Conservation (phyloP, 1,140 invertebrate genomes). For the Drosophila sp. region DNA sequence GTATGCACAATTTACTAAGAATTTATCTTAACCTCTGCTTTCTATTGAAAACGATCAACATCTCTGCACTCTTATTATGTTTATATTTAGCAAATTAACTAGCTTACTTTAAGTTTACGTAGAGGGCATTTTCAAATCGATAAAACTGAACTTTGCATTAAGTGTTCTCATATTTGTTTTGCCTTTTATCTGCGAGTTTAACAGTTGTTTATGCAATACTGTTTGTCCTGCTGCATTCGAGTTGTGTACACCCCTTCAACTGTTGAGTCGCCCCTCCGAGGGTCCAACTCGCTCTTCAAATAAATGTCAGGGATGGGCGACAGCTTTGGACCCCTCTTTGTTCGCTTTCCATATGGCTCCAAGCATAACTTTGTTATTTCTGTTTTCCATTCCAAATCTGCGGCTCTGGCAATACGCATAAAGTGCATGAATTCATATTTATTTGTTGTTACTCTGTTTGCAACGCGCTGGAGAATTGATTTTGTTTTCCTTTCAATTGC, state of each 20-base stretch:
- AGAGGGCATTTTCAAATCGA: neutral
- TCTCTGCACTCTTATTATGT: too few species aligned
- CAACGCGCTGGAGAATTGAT: constrained; percentile 49
- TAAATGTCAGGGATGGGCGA: constrained; percentile 33
- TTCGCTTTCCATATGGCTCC: constrained; percentile 24
- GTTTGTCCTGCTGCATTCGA: constrained; percentile 49
- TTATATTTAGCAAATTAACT: too few species aligned
- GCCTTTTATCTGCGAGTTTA: constrained; percentile 46
- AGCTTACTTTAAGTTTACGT: too few species aligned
- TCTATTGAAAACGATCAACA: too few species aligned
- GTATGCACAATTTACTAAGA: too few species aligned
- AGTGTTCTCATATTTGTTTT: constrained; percentile 9
- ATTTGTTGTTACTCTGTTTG: constrained; percentile 65
- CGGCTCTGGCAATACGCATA: constrained; percentile 66
- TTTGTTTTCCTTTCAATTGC: constrained; percentile 45
- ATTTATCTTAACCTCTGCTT: too few species aligned
- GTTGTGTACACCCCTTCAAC: neutral
- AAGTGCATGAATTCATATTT: constrained; percentile 75
- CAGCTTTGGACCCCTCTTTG: constrained; percentile 5
- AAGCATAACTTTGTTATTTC: constrained; percentile 17
- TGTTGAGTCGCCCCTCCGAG: neutral
- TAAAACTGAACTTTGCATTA: too few species aligned
- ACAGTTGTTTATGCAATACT: constrained; percentile 67
- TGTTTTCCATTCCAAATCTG: constrained; percentile 18
- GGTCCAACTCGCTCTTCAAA: constrained; percentile 28